A percentile compares a stretch with the other conserved stretches of the same genome.
These are phyloP conservation scores for Ochropleura plecta DNA, from an alignment of 2,888 invertebrate genomes.

Conservation along the genomic window DNA sequence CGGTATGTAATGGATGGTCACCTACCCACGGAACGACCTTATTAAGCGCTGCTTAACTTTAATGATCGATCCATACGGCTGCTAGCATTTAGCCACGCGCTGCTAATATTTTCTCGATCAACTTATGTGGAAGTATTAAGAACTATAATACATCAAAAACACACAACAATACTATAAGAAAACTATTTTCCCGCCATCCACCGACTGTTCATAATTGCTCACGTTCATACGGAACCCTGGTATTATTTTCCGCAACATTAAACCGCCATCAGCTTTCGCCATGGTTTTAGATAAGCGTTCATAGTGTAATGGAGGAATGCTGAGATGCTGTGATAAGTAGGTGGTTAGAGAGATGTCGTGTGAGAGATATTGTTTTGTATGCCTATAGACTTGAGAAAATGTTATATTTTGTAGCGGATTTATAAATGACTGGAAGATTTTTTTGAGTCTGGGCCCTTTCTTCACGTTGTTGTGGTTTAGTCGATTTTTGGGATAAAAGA, in stretches of 20 bases:
- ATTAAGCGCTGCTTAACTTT: not conserved
- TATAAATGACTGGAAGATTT: no score
- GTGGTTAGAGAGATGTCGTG: slow-evolving; percentile 25
- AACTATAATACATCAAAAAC: slow-evolving; percentile 31
- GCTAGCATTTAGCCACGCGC: not conserved
- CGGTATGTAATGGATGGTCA: not conserved
- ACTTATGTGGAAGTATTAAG: not conserved
- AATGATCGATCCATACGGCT: not conserved
- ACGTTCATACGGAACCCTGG: slow-evolving; percentile 17
- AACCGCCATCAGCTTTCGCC: slow-evolving; percentile 51
- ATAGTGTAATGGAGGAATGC: slow-evolving; percentile 36
- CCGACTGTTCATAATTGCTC: slow-evolving; percentile 42
- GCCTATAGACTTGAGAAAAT: not conserved
- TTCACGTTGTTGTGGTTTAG: not conserved
- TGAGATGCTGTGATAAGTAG: slow-evolving; percentile 15
- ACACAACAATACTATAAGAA: slow-evolving; percentile 21
- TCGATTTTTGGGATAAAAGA: not conserved
- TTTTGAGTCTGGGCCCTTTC: not conserved
- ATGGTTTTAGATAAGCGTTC: slow-evolving; percentile 31
- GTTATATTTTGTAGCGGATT: not conserved
- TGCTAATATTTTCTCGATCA: not conserved
- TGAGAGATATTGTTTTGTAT: slow-evolving; percentile 10
- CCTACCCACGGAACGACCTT: not conserved
- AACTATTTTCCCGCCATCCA: slow-evolving; percentile 32
- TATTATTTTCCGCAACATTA: slow-evolving; percentile 57